These are phyloP conservation scores for Porphyrio hochstetteri DNA, from an alignment of 2,113 vertebrate genomes.

Conservation along the genomic window DNA sequence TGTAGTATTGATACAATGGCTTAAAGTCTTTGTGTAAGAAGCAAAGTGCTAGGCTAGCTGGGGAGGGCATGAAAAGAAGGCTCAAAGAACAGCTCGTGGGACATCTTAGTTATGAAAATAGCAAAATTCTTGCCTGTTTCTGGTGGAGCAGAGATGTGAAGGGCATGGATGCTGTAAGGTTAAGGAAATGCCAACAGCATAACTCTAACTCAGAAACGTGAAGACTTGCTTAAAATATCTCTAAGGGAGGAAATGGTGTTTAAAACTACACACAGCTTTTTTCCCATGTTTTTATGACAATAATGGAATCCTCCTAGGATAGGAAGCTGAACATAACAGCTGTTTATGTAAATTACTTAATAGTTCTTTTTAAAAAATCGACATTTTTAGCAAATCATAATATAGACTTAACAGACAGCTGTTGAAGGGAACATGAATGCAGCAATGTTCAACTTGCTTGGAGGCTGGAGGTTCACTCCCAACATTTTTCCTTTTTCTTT, in stretches of 20 bases:
- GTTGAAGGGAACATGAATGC: neutral
- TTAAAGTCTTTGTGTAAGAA: neutral
- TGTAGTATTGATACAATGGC: no score
- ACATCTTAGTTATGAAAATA: neutral
- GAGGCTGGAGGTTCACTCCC: neutral
- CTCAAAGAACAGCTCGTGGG: neutral
- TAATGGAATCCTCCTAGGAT: neutral
- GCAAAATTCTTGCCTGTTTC: neutral
- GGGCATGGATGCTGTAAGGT: neutral
- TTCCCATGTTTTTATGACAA: neutral
- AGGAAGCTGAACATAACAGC: neutral
- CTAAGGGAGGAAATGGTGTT: neutral
- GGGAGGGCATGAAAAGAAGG: neutral
- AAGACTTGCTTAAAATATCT: neutral
- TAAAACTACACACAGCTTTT: neutral
- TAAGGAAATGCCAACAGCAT: neutral
- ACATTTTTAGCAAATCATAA: neutral
- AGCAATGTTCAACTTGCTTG: neutral
- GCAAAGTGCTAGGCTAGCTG: no score
- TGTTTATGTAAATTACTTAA: constrained; percentile 2
- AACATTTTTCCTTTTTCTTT: neutral
- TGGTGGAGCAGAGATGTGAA: neutral
- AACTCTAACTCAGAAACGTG: neutral
- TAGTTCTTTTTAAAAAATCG: neutral
- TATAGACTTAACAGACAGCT: neutral